Conservation (phyloP, 30 jellyfish, hydroid and myxozoan species). For the Catostylus mosaicus region DNA sequence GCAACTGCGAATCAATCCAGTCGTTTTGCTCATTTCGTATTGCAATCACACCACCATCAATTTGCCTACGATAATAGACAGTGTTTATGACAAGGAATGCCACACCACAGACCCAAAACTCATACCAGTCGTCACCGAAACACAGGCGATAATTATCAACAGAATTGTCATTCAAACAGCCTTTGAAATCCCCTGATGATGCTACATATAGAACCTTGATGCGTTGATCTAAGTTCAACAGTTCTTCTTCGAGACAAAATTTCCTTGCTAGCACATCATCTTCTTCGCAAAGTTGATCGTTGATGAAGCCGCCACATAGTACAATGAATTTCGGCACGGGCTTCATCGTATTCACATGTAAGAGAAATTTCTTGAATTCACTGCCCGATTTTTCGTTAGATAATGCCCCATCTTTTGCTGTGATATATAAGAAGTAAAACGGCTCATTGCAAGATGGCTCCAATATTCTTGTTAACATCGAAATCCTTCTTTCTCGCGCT, state of each 20-base stretch:
- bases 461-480: conserved; percentile 54
- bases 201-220: conserved; percentile 61
- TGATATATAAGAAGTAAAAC: conserved; percentile 45
- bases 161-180: conserved; percentile 4
- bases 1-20: conserved; percentile 70
- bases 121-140: conserved; percentile 81
- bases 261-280: conserved; percentile 6
- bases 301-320: conserved; percentile 51
- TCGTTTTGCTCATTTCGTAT: conserved; percentile 56
- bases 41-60: conserved; percentile 10
- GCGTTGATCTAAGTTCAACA: conserved; percentile 18
- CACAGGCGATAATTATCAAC: conserved; percentile 34
- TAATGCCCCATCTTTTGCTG: conserved; percentile 20
- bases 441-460: conserved; percentile 74
- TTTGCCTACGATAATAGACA: conserved; percentile 10
- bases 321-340: conserved; percentile 70
- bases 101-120: conserved; percentile 81
- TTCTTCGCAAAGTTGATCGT: neutral
- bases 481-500: conserved; percentile 55
- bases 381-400: neutral
- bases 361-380: conserved; percentile 3
- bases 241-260: conserved; percentile 21
- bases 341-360: conserved; percentile 37
- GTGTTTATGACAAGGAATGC: conserved; percentile 62
- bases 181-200: conserved; percentile 39